Base-by-base conservation (phyloP, 2,797 vertebrate genomes). In the Alcedo atthis region DNA sequence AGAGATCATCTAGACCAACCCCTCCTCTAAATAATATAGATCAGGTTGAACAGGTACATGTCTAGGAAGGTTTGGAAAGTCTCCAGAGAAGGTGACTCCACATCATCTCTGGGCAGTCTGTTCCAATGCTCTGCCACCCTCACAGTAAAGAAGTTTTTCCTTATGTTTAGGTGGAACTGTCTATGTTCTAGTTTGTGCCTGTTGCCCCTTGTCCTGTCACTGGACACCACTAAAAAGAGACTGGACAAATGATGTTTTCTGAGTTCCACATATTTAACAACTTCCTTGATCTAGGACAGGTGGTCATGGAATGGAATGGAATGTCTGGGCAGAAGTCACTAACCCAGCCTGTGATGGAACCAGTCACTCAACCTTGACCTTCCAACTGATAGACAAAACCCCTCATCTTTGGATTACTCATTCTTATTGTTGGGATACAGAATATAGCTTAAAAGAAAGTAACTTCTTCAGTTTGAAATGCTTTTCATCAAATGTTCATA, bases 291-390 rank as follows among this genome's bases (percentile, higher is more conserved):
- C 84, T 69, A 55, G 12, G 28, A 14, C 20, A 69, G 20, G 4
- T 76, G 59, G 81, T 30, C 12, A 19, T 12, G 19, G 30, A 78
- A 67, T 32, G 19, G 30, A 78, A 67, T 32, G 9, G 76, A 26
- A 5, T 28, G 4, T 58, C 12, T 73, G 37, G n/a, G 21, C 20
- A 73, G 83, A 87, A 66, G 17, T 2, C 26, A 42, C 15, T 49
- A 33, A 85, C 85, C 25, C 12, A 51, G 2, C 19, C 76, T 40
- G 3, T 28, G 20, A 37, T 45, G 20, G 26, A 79, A 67, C 9
- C 5, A 55, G 73, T 28, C 12, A 20, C 18, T 86, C 7, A 73
- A 2, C 2, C 5, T 57, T 0, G 0, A 5, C 48, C 20, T 70
- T 86, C 45, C 48, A 66, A 4, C 2, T 20, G 8, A 5, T 17